Evolutionary conservation across 1,140 invertebrate genomes (phyloP), one percentile per base, ranked within the genome.

Genomic region (Zophobas atratus): DNA sequence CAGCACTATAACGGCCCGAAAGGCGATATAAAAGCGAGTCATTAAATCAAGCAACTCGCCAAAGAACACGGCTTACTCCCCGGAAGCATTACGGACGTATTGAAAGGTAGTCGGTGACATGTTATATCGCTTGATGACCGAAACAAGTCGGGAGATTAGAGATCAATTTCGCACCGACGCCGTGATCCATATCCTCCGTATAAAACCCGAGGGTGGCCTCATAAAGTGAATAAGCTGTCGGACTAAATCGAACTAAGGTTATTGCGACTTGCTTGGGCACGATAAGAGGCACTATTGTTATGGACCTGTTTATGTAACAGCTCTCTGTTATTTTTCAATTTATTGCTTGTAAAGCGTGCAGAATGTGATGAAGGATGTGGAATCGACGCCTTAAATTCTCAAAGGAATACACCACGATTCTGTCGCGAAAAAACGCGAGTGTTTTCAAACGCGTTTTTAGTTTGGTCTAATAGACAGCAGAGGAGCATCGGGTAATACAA

Each of bases 251-350:
- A 72, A 72, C 20, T 72, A 38, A 72, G 46, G 70, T 51, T 72
- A 56, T 72, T 53, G 70, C 48, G 36, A 72, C 20, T 72, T 72
- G 70, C 70, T 56, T 56, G 70, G 48, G 46, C 41, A 56, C 70
- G 70, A 72, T 72, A 72, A 72, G 70, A 67, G 70, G n/a, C 70
- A 51, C 70, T 41, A 72, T 72, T 72, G 70, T 72, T 72, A 72
- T 72, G 46, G 70, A 72, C 70, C 38, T 56, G 70, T 72, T 72
- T 72, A 72, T 72, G 70, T 72, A 72, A 72, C 70, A 72, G 70
- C 48, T 51, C 70, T 38, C 41, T 72, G 70, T 72, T 72, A 72
- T 72, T 72, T 72, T 72, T 72, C 70, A 72, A 72, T 72, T 72
- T 72, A 72, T 72, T 53, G 48, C 70, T 56, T 72, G 70, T 72